Conservation (phyloP, 1,140 invertebrate genomes). For the Delia radicum region DNA sequence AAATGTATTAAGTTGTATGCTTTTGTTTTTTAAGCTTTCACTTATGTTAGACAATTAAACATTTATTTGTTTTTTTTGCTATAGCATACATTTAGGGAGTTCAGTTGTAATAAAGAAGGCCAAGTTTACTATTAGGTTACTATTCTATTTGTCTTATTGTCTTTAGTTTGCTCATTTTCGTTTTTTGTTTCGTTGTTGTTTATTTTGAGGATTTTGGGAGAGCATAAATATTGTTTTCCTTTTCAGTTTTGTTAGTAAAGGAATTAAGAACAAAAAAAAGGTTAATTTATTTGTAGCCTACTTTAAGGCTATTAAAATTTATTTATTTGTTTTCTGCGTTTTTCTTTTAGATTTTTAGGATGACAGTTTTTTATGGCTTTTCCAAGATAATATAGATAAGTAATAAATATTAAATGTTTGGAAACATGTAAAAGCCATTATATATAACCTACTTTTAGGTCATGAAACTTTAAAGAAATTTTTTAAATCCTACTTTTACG, state of each 20-base stretch:
- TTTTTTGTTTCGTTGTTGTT: background rate
- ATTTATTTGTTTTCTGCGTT: background rate
- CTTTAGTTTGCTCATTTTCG: background rate
- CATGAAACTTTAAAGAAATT: too few species aligned
- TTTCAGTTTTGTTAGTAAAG: too few species aligned
- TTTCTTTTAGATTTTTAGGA: too few species aligned
- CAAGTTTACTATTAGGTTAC: background rate
- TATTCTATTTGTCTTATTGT: background rate
- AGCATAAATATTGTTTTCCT: background rate
- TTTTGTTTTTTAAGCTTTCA: conserved; percentile 3
- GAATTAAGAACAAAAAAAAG: background rate
- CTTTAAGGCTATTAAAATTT: background rate
- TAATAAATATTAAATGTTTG: too few species aligned
- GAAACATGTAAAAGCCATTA: too few species aligned
- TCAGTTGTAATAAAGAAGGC: background rate
- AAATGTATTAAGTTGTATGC: background rate
- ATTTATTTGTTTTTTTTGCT: background rate
- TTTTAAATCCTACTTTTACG: too few species aligned
- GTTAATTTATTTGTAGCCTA: conserved; percentile 1
- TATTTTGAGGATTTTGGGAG: background rate
- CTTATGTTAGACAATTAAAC: background rate
- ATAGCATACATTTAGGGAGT: background rate
- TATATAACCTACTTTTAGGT: too few species aligned
- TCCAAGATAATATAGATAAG: too few species aligned
- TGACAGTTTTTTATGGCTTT: too few species aligned